Conservation (phyloP, 2,113 vertebrate species). For the Cebus imitator region DNA sequence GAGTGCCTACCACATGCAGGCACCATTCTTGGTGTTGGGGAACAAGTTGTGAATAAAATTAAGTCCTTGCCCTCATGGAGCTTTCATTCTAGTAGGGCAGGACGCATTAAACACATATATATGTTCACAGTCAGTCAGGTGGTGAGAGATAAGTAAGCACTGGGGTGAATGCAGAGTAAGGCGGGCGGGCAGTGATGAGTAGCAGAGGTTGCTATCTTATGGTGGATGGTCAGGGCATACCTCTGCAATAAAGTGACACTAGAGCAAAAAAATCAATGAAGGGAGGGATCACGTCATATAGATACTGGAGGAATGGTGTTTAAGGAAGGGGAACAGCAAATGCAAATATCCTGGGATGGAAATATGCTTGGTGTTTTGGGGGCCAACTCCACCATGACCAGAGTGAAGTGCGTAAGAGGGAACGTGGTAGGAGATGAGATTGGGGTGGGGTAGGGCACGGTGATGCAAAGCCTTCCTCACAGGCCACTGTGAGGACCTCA, state of each 20-base stretch:
- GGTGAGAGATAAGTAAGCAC: not conserved
- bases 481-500: not conserved
- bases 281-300: not conserved
- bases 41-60: not conserved
- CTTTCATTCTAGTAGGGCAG: not conserved
- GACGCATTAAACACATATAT: not conserved
- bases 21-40: not conserved
- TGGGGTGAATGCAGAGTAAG: not conserved
- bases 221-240: not conserved
- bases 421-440: not conserved
- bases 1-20: not conserved
- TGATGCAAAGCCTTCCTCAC: not conserved
- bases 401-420: rapidly evolving
- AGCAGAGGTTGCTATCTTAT: not conserved
- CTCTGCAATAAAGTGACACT: not conserved
- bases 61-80: not conserved
- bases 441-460: not conserved
- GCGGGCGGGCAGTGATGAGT: rapidly evolving
- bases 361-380: not conserved
- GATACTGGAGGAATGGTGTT: not conserved
- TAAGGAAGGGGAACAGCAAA: not conserved
- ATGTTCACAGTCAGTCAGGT: not conserved
- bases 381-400: not conserved
- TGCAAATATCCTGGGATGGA: not conserved
- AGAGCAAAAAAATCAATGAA: not conserved